Conservation (phyloP, 2,888 invertebrate genomes). For the Aromia moschata region DNA sequence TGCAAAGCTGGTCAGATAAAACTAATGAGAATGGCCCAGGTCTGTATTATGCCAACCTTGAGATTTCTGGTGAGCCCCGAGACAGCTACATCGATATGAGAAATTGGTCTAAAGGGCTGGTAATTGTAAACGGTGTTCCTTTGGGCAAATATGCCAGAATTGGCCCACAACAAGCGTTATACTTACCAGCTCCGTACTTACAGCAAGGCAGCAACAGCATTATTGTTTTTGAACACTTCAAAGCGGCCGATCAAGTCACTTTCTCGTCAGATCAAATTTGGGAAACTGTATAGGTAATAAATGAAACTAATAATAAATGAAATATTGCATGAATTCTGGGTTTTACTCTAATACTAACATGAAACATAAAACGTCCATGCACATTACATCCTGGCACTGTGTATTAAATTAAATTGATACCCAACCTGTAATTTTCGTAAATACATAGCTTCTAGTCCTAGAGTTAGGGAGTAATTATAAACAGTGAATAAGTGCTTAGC, state of each 20-base stretch:
- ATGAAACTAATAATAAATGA: too few relatives aligned
- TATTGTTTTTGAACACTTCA: slow-evolving; percentile 55
- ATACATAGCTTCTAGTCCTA: too few relatives aligned
- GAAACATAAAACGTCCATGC: too few relatives aligned
- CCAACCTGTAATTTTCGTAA: too few relatives aligned
- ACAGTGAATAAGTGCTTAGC: too few relatives aligned
- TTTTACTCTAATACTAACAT: too few relatives aligned
- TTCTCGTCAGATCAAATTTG: slow-evolving; percentile 48
- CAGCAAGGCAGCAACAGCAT: slow-evolving; percentile 61
- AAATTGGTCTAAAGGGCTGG: slow-evolving; percentile 83
- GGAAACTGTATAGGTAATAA: not conserved
- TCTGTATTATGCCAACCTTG: slow-evolving; percentile 66
- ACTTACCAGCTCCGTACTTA: slow-evolving; percentile 79
- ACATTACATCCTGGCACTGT: too few relatives aligned
- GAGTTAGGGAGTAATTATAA: too few relatives aligned
- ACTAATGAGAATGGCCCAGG: slow-evolving; percentile 64
- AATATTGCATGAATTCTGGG: too few relatives aligned
- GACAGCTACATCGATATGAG: slow-evolving; percentile 83
- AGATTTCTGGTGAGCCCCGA: slow-evolving; percentile 62
- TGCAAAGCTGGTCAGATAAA: slow-evolving; percentile 51
- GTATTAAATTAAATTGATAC: too few relatives aligned
- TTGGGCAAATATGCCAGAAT: slow-evolving; percentile 84
- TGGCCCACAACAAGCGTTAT: slow-evolving; percentile 85
- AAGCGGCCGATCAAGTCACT: slow-evolving; percentile 32
- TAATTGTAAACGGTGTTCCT: slow-evolving; percentile 84